These are phyloP conservation scores for Lobophora halterata DNA, from an alignment of 2,888 invertebrate genomes.

Conservation along the genomic window DNA sequence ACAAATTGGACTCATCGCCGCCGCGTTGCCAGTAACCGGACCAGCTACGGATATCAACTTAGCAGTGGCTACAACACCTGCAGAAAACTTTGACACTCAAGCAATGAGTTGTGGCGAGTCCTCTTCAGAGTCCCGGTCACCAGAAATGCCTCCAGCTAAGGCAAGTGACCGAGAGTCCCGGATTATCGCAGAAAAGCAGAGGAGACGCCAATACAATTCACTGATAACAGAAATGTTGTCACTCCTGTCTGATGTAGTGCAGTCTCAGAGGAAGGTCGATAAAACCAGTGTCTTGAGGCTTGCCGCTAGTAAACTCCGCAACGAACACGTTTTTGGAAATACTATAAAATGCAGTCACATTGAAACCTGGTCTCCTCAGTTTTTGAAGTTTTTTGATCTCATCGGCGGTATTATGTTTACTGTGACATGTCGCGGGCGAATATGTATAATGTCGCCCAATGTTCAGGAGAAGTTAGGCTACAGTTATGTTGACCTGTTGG, in stretches of 20 bases:
- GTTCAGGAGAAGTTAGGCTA: slow-evolving; percentile 93
- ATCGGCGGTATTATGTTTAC: slow-evolving; percentile 91
- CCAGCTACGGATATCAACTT: slow-evolving; percentile 49
- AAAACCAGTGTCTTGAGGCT: slow-evolving; percentile 94
- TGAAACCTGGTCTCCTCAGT: slow-evolving; percentile 78
- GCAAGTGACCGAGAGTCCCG: slow-evolving; percentile 90
- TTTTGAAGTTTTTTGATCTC: slow-evolving; percentile 83
- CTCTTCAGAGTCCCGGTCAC: slow-evolving; percentile 70
- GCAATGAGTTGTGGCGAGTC: slow-evolving; percentile 56
- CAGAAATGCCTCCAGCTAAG: slow-evolving; percentile 58
- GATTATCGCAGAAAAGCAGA: slow-evolving; percentile 94
- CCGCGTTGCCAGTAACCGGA: slow-evolving; percentile 25
- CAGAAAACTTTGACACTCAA: slow-evolving; percentile 46
- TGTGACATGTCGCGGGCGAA: slow-evolving; percentile 89
- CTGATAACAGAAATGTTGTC: slow-evolving; percentile 91
- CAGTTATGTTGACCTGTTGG: slow-evolving; percentile 93
- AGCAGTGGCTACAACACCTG: slow-evolving; percentile 49
- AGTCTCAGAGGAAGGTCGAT: slow-evolving; percentile 91
- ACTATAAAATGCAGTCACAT: slow-evolving; percentile 70
- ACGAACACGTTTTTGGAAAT: slow-evolving; percentile 85
- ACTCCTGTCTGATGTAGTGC: slow-evolving; percentile 91
- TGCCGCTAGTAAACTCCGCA: slow-evolving; percentile 91
- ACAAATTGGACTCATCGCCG: slow-evolving; percentile 43
- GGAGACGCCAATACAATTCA: slow-evolving; percentile 93
- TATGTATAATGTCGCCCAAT: slow-evolving; percentile 91